These are phyloP conservation scores for Callosobruchus maculatus DNA, from an alignment of 2,888 invertebrate species.

Conservation along the genomic window DNA sequence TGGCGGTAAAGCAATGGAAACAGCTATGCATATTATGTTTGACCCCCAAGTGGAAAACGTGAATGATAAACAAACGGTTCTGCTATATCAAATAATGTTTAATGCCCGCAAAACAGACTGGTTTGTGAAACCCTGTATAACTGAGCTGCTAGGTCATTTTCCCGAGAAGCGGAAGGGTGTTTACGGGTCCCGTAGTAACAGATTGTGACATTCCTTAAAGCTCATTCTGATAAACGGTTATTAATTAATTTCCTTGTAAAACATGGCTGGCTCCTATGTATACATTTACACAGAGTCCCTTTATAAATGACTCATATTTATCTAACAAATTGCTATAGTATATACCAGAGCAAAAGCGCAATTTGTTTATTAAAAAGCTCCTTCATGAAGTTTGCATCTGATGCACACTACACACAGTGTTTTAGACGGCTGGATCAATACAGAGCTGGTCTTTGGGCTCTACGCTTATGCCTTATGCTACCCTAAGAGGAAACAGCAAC, in stretches of 20 bases:
- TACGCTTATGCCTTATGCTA: not conserved
- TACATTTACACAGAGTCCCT: not conserved
- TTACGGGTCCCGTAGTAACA: not conserved
- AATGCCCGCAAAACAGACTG: too few species aligned
- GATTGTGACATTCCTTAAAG: not conserved
- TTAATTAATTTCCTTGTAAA: slow-evolving; percentile 36
- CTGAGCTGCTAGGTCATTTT: not conserved
- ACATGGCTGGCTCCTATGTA: slow-evolving; percentile 27
- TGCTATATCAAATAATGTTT: too few species aligned
- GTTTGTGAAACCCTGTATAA: not conserved
- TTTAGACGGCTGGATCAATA: not conserved
- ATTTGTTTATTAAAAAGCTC: not conserved
- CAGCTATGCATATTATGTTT: too few species aligned
- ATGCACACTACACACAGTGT: not conserved
- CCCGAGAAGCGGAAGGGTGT: not conserved
- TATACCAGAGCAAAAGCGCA: not conserved
- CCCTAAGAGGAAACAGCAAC: too few species aligned
- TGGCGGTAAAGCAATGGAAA: too few species aligned
- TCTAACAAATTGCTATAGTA: not conserved
- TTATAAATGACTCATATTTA: not conserved
- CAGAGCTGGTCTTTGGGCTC: not conserved
- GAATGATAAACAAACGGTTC: too few species aligned
- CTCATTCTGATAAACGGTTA: slow-evolving; percentile 31
- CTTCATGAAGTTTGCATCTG: not conserved
- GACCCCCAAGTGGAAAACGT: too few species aligned